phyloP scores from a whole-genome alignment of 2,888 invertebrate species.

The Drosophila dives region DNA sequence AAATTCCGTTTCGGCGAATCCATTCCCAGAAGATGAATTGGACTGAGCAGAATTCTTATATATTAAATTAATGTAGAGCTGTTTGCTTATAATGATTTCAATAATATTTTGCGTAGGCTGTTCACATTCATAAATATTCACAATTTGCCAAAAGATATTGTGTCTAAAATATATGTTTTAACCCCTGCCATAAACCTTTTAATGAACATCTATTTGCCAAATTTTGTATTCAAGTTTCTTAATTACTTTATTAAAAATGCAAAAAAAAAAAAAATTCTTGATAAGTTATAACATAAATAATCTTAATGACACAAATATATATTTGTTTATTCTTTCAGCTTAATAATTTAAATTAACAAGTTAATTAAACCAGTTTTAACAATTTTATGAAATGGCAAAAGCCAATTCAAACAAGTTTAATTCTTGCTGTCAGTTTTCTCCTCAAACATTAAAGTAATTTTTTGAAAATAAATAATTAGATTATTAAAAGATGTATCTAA shows the following conservation, averaged over 20 bases:
- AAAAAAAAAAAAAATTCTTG: not conserved
- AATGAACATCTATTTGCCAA: not conserved
- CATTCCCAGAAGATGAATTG: not conserved
- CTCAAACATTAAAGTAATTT: not conserved
- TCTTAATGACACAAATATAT: accelerated
- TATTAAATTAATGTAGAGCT: not conserved
- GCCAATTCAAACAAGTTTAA: not conserved
- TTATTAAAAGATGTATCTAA: not conserved
- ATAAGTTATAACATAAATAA: not conserved
- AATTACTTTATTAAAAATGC: not conserved
- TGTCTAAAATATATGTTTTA: not conserved
- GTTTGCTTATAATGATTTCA: not conserved
- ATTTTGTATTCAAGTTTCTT: not conserved
- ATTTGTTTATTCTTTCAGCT: not conserved
- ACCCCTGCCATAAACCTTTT: not conserved
- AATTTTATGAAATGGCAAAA: not conserved
- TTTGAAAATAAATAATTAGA: no score
- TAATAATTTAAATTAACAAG: not conserved
- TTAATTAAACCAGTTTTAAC: not conserved
- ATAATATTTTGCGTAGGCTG: not conserved
- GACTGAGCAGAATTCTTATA: not conserved
- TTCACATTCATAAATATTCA: not conserved
- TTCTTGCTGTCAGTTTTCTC: accelerated
- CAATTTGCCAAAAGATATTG: not conserved
- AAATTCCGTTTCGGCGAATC: not conserved